A percentile compares a stretch with the other conserved stretches of the same genome.
These are phyloP conservation scores for Catocala fraxini DNA, from an alignment of 2,888 invertebrate species.

Conservation along the genomic window DNA sequence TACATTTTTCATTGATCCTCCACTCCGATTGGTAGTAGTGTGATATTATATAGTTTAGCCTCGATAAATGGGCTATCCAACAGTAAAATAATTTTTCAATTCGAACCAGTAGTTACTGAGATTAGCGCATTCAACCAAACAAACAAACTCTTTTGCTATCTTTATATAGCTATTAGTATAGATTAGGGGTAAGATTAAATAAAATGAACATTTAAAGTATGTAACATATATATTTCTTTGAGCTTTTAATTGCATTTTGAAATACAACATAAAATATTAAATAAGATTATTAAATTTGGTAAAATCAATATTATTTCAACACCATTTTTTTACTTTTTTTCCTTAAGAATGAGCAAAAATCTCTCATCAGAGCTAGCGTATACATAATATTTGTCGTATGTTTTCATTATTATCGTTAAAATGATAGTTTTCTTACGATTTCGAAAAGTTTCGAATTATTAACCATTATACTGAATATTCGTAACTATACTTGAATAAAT, in stretches of 20 bases:
- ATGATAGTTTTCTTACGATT: conserved; percentile 87
- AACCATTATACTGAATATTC: conserved; percentile 66
- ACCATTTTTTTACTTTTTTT: conserved; percentile 81
- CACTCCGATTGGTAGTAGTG: too few relatives aligned
- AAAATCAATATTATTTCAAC: conserved; percentile 91
- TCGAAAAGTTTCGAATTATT: conserved; percentile 60
- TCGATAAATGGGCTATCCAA: too few relatives aligned
- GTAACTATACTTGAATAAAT: conserved; percentile 40
- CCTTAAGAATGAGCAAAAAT: conserved; percentile 88
- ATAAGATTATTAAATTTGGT: conserved; percentile 93
- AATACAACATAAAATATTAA: conserved; percentile 94
- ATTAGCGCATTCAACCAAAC: too few relatives aligned
- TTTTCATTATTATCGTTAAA: conserved; percentile 86
- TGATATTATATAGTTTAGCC: too few relatives aligned
- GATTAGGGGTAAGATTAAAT: conserved; percentile 60
- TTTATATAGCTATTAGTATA: too few relatives aligned
- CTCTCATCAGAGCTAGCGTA: conserved; percentile 91
- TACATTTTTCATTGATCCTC: too few relatives aligned
- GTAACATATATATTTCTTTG: conserved; percentile 96
- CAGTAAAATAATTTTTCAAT: too few relatives aligned
- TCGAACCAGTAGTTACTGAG: too few relatives aligned
- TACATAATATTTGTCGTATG: conserved; percentile 91
- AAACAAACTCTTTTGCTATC: too few relatives aligned
- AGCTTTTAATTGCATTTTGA: conserved; percentile 95
- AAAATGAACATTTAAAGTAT: conserved; percentile 87